Conservation (phyloP, 2,888 invertebrate species). For the Taenaris catops region DNA sequence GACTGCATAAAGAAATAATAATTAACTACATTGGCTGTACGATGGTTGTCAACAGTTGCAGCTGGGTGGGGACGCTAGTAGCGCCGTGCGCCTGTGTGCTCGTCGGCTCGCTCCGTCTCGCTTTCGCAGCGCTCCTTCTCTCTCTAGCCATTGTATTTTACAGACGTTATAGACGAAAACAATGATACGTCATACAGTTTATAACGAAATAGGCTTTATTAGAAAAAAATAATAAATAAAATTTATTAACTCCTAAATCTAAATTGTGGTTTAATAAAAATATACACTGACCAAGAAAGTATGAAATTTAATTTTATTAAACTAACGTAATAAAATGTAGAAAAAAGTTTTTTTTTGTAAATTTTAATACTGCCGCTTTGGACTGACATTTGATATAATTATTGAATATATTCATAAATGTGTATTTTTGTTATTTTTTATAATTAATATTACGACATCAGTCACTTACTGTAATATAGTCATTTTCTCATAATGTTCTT, state of each 20-base stretch:
- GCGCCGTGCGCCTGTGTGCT: slow-evolving; percentile 52
- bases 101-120: slow-evolving; percentile 58
- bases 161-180: slow-evolving; percentile 27
- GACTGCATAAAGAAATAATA: too few species aligned
- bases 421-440: neutral
- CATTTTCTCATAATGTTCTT: neutral
- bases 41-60: slow-evolving; percentile 37
- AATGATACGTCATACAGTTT: slow-evolving; percentile 1
- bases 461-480: slow-evolving; percentile 1
- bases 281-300: too few species aligned
- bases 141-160: slow-evolving; percentile 49
- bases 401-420: neutral
- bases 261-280: too few species aligned
- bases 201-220: neutral
- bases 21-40: slow-evolving; percentile 9
- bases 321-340: neutral
- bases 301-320: too few species aligned
- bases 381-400: slow-evolving; percentile 29
- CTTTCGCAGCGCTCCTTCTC: slow-evolving; percentile 55
- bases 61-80: slow-evolving; percentile 46
- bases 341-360: neutral
- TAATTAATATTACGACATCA: neutral
- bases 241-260: slow-evolving; percentile 2
- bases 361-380: slow-evolving; percentile 39
- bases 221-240: slow-evolving; percentile 1